phyloP scores from a whole-genome alignment of 2,888 invertebrate species.

The Tenthredo scrophulariae region DNA sequence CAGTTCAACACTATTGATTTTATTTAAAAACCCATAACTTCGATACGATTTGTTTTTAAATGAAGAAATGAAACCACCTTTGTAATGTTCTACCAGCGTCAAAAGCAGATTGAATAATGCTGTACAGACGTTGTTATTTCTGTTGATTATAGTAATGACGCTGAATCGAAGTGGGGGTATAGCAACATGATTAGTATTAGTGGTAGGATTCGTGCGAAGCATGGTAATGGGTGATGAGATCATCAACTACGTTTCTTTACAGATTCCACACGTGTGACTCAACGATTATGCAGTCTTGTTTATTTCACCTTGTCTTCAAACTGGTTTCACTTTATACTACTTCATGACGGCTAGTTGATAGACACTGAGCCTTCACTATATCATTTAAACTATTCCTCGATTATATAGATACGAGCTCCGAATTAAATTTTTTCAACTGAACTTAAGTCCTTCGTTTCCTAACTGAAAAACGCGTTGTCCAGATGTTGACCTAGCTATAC shows the following conservation, averaged over 20 bases:
- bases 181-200: conserved; percentile 64
- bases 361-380: conserved; percentile 1
- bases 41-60: not conserved
- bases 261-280: conserved; percentile 76
- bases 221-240: conserved; percentile 76
- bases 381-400: not conserved
- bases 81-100: conserved; percentile 21
- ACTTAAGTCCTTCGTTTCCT: not conserved
- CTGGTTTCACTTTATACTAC: conserved; percentile 59
- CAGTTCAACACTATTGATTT: not conserved
- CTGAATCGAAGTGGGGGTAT: conserved; percentile 59
- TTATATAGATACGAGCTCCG: not conserved
- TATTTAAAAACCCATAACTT: not conserved
- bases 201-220: conserved; percentile 70
- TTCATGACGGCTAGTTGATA: conserved; percentile 12
- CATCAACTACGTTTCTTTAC: conserved; percentile 74
- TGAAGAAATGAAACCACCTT: not conserved
- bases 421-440: not conserved
- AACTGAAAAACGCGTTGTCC: not conserved
- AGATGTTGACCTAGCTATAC: not conserved
- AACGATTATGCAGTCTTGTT: conserved; percentile 63
- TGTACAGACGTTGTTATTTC: conserved; percentile 64
- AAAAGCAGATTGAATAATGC: conserved; percentile 48
- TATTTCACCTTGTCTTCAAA: conserved; percentile 66
- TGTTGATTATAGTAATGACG: conserved; percentile 69